Evolutionary conservation across 2,113 vertebrate species (phyloP).

Genomic region (Ursus arctos): DNA sequence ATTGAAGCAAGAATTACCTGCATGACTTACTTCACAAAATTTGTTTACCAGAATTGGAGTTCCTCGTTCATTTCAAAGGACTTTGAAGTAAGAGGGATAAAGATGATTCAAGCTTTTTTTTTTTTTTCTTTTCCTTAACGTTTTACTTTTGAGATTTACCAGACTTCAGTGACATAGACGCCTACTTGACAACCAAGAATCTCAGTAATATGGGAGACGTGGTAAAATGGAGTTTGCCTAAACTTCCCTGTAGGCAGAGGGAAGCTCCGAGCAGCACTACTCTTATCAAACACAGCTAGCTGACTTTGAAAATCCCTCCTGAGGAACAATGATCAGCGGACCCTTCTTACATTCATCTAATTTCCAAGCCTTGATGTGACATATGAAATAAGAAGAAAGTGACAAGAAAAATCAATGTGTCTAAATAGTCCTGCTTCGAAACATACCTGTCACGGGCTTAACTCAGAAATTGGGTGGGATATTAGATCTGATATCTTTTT

Average conservation of each 20-base stretch:
- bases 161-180: conserved; percentile 78
- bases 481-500: conserved; percentile 62
- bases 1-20: conserved; percentile 81
- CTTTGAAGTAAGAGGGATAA: conserved; percentile 78
- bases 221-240: conserved; percentile 50
- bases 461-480: conserved; percentile 76
- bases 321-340: conserved; percentile 83
- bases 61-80: conserved; percentile 82
- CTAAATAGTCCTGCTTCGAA: conserved; percentile 85
- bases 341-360: conserved; percentile 83
- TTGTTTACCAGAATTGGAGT: conserved; percentile 81
- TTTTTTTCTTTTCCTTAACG: background rate
- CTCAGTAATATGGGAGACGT: background rate
- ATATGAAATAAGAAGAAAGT: conserved; percentile 87
- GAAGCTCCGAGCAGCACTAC: conserved; percentile 63
- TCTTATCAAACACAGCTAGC: conserved; percentile 79
- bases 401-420: conserved; percentile 89
- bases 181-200: conserved; percentile 72
- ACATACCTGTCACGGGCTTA: conserved; percentile 81
- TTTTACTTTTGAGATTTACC: conserved; percentile 71
- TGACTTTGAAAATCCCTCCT: conserved; percentile 85
- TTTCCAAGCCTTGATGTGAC: conserved; percentile 88
- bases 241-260: conserved; percentile 73
- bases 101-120: conserved; percentile 66
- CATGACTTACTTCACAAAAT: conserved; percentile 84